Evolutionary conservation across 2,113 vertebrate genomes (phyloP).

Genomic region (Hypanus sabinus): DNA sequence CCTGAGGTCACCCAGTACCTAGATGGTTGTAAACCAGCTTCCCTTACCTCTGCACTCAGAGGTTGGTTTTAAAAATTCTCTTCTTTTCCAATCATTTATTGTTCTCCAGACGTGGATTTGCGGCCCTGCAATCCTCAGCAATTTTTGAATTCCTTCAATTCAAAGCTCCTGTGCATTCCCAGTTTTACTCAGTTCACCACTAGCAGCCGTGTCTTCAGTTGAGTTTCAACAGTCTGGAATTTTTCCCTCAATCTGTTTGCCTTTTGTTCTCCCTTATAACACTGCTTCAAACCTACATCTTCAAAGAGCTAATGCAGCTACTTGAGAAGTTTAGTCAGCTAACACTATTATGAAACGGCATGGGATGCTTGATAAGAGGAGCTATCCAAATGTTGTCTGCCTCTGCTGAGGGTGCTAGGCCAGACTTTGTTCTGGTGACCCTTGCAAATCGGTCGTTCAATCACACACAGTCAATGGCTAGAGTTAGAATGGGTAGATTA

Average conservation of each 20-base stretch:
- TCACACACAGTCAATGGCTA: background rate
- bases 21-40: background rate
- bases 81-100: background rate
- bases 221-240: background rate
- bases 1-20: too few relatives aligned
- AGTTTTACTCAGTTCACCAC: background rate
- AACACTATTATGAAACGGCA: background rate
- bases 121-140: background rate
- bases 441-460: background rate
- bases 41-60: background rate
- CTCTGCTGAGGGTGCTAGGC: background rate
- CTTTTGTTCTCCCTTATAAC: background rate
- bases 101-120: background rate
- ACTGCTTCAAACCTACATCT: background rate
- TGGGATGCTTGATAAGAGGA: background rate
- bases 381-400: background rate
- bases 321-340: background rate
- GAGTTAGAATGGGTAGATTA: background rate
- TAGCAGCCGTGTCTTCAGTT: background rate
- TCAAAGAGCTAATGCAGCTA: background rate
- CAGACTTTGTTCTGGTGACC: background rate
- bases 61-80: background rate
- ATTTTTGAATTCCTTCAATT: background rate
- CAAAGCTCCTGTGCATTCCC: background rate
- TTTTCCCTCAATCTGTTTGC: background rate